Percentiles rank a stretch among this genome's conserved stretches.
phyloP scores from a whole-genome alignment of 2,797 vertebrate genomes.

The Falco berigora region DNA sequence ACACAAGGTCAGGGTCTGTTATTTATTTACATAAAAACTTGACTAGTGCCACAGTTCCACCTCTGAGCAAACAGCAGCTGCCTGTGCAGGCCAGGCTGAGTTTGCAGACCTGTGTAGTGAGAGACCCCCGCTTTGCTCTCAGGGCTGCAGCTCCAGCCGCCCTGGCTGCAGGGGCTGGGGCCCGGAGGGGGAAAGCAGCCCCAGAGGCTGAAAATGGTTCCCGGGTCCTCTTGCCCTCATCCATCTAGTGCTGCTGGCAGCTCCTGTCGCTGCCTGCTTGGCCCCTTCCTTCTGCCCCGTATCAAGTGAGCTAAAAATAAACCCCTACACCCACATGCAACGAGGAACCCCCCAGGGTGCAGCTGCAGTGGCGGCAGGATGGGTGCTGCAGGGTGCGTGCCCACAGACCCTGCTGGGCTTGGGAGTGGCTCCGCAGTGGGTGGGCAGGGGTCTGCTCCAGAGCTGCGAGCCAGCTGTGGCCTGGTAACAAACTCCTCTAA shows the following conservation, averaged over 20 bases:
- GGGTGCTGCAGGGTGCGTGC: not conserved
- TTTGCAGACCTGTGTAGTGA: not conserved
- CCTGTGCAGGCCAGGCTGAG: not conserved
- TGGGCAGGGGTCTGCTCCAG: not conserved
- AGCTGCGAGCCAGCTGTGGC: not conserved
- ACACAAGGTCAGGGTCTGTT: not conserved
- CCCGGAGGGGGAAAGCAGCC: not conserved
- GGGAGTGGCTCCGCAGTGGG: not conserved
- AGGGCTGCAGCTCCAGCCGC: not conserved
- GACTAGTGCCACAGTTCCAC: not conserved
- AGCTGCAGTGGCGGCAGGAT: fast-evolving
- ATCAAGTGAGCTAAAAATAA: not conserved
- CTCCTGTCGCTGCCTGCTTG: not conserved
- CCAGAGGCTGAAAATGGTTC: not conserved
- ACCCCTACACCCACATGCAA: not conserved
- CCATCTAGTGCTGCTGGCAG: not conserved
- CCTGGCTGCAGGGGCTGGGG: not conserved
- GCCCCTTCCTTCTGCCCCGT: not conserved
- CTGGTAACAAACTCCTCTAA: not conserved
- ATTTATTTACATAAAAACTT: conserved; percentile 51
- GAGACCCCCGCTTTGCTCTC: not conserved
- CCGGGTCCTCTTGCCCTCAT: not conserved
- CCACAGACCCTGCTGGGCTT: not conserved
- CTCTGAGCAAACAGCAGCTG: not conserved
- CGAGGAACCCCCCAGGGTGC: not conserved